Base-by-base conservation (phyloP, 2,113 vertebrate species). In the Octodon degus region DNA sequence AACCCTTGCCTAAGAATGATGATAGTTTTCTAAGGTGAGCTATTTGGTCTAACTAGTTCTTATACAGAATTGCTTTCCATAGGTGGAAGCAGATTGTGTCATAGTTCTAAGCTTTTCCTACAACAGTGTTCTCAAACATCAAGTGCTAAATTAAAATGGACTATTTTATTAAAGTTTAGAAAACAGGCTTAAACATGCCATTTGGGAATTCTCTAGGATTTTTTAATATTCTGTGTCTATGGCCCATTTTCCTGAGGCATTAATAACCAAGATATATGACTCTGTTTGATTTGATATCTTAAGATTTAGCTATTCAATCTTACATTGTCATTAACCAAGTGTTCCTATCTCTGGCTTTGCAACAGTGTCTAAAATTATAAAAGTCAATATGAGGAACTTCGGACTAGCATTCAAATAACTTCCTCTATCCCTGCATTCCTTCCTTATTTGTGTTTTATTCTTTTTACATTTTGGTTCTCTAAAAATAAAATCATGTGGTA, bases 401-500 rank as follows among this genome's bases (percentile, higher is more conserved):
- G 92, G 74, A 27, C 68, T 14, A 79, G 11, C 20, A 65, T 86
- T 91, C 50, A 62, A 93, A 7, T 60, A 63, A 58, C 14, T 17
- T 74, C 5, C 20, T 32, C 7, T 11, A 37, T 72, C 13, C 16
- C 25, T 50, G 22, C 5, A 6, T 47, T 5, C 6, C 4, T 67
- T 34, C 30, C 6, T 68, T 30, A 32, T 60, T 91, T 83, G 34
- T 40, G 62, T 74, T 94, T 84, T 74, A 68, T 70, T 94, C 53
- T 37, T 70, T 87, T 92, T 74, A 2, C 2, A 43, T 68, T 68
- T 83, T 92, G 91, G 32, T 80, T 60, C 40, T 94, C 72, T 83
- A 92, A 96, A 96, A 96, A 65, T 47, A 53, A 80, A 70, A 86
- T 14, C 81, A 25, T 80, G 83, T 89, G 92, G 16, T 90, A 96